These are phyloP conservation scores for Cepaea hortensis DNA, from an alignment of 2,888 invertebrate genomes.

Conservation along the genomic window DNA sequence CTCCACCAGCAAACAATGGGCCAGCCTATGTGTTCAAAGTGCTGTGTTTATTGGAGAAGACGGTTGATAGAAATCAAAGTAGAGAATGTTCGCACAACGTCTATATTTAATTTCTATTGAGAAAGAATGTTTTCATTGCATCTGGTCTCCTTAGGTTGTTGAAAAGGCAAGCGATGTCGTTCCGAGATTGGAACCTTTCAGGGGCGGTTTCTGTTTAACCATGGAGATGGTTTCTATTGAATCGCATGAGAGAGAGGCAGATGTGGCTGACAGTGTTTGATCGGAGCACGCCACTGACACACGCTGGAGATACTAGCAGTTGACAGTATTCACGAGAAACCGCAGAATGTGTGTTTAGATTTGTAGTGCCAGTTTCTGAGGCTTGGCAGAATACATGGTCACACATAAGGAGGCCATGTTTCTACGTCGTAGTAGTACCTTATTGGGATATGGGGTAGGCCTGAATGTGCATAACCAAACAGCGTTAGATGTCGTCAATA, in stretches of 20 bases:
- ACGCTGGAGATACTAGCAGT: background rate
- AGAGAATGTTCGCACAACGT: background rate
- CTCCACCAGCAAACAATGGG: background rate
- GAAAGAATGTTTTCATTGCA: conserved; percentile 19
- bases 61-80: background rate
- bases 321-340: background rate
- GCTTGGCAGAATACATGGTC: no score
- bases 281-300: conserved; percentile 6
- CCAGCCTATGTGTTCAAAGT: background rate
- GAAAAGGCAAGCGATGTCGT: conserved; percentile 23
- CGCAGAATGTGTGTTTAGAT: no score
- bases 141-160: conserved; percentile 10
- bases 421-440: no score
- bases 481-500: no score
- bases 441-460: no score
- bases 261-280: conserved; percentile 2
- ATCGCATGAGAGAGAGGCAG: conserved; percentile 13
- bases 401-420: background rate
- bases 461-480: no score
- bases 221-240: background rate
- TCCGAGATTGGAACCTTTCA: conserved; percentile 1
- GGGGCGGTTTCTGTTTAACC: background rate
- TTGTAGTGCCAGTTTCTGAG: no score
- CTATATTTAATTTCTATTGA: conserved; percentile 32
- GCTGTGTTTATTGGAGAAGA: background rate